A percentile compares a stretch with the other conserved stretches of the same genome.
These are phyloP conservation scores for Eulimnadia texana DNA, from an alignment of 1,140 invertebrate species.

Conservation along the genomic window DNA sequence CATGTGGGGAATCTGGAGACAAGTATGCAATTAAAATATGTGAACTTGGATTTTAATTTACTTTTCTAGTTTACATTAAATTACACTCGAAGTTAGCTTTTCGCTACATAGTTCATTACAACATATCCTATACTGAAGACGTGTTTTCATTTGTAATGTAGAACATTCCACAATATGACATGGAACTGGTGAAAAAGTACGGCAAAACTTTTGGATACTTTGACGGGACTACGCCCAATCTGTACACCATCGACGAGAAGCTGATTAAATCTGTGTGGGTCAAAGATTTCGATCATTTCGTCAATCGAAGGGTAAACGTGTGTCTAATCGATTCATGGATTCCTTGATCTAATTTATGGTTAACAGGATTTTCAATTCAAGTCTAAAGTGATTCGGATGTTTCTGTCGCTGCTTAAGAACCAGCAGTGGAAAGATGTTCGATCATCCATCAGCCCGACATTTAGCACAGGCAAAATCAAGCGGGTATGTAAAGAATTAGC, in stretches of 20 bases:
- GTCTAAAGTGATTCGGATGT: constrained; percentile 11
- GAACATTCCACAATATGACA: constrained; percentile 10
- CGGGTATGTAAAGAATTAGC: not conserved
- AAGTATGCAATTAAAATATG: too few species aligned
- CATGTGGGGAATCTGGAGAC: constrained; percentile 13
- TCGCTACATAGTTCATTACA: not conserved
- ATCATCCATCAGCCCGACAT: constrained; percentile 38
- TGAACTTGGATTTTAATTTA: too few species aligned
- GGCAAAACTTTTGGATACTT: too few species aligned
- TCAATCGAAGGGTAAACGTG: too few species aligned
- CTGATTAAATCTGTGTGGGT: constrained; percentile 38
- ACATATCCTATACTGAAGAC: not conserved
- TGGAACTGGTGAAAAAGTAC: constrained; percentile 7
- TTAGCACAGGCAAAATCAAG: constrained; percentile 28
- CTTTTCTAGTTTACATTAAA: too few species aligned
- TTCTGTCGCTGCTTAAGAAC: constrained; percentile 17
- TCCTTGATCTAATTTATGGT: not conserved
- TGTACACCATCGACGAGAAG: constrained; percentile 30
- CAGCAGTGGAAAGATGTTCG: constrained; percentile 40
- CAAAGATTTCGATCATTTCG: constrained; percentile 40
- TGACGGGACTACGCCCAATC: constrained; percentile 4
- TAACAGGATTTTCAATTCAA: constrained; percentile 4
- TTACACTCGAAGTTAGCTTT: not conserved
- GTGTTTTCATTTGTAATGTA: not conserved
- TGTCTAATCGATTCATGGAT: not conserved